Evolutionary conservation across 23 tunicate species (phyloP).

Genomic region (Halocynthia roretzi): DNA sequence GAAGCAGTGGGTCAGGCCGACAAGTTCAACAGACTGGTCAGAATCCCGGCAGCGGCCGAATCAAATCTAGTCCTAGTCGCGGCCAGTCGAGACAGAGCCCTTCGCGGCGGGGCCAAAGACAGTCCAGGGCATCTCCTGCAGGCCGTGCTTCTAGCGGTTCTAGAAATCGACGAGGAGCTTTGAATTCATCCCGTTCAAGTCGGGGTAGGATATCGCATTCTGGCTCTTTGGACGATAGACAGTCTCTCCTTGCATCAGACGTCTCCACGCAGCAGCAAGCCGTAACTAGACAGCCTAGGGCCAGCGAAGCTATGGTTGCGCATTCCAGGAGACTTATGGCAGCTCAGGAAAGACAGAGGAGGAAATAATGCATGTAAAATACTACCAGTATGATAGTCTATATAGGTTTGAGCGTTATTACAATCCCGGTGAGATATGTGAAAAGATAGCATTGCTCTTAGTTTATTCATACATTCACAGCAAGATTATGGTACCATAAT

Average conservation of each 20-base stretch:
- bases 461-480: no score
- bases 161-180: background rate
- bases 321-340: background rate
- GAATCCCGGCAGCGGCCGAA: background rate
- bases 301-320: constrained; percentile 5
- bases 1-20: background rate
- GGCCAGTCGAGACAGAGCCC: background rate
- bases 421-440: no score
- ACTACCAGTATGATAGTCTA: no score
- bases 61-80: background rate
- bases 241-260: background rate
- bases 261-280: background rate
- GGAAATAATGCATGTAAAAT: background rate
- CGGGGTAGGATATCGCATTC: background rate
- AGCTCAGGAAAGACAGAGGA: constrained; percentile 5
- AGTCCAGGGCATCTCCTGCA: background rate
- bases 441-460: no score
- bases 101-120: background rate
- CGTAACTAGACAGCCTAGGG: background rate
- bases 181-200: background rate
- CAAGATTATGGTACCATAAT: no score
- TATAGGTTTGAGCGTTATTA: no score
- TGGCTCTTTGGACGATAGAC: constrained; percentile 6
- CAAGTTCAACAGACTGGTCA: background rate
- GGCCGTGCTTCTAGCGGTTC: background rate